These are phyloP conservation scores for Macropodus opercularis DNA, from an alignment of 2,797 vertebrate species.

Conservation along the genomic window DNA sequence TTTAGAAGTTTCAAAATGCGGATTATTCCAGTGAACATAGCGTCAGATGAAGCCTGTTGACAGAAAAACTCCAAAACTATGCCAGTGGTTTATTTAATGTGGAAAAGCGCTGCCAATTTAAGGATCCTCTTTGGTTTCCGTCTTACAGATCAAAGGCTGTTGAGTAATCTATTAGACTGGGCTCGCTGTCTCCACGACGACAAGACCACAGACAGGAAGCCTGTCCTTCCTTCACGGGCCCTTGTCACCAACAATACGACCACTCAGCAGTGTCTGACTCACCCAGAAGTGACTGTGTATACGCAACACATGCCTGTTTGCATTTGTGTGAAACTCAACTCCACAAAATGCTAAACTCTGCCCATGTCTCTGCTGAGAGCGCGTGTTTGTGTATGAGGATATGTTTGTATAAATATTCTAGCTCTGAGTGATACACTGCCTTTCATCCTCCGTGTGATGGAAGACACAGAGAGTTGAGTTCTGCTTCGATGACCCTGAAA, in stretches of 20 bases:
- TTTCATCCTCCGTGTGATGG: conserved; percentile 15
- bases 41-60: conserved; percentile 49
- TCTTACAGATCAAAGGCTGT: conserved; percentile 71
- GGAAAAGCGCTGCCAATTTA: conserved; percentile 61
- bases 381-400: conserved; percentile 2
- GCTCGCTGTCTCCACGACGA: conserved; percentile 68
- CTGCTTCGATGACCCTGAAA: conserved; percentile 59
- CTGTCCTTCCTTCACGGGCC: conserved; percentile 68
- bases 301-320: conserved; percentile 36
- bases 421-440: conserved; percentile 8
- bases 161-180: conserved; percentile 68
- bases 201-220: conserved; percentile 75
- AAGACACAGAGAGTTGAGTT: conserved; percentile 33
- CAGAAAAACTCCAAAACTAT: conserved; percentile 58
- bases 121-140: conserved; percentile 70
- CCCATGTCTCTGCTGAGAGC: conserved; percentile 4
- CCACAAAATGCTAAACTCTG: conserved; percentile 8
- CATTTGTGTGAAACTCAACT: conserved; percentile 45
- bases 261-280: conserved; percentile 64
- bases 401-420: conserved; percentile 15
- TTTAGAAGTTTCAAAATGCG: conserved; percentile 33
- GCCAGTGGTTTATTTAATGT: conserved; percentile 73
- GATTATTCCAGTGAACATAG: conserved; percentile 34
- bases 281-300: conserved; percentile 50
- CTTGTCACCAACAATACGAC: conserved; percentile 72